Evolutionary conservation across 2,888 invertebrate genomes (phyloP), one percentile per base, ranked within the genome.

Genomic region (Macrophya annulata): DNA sequence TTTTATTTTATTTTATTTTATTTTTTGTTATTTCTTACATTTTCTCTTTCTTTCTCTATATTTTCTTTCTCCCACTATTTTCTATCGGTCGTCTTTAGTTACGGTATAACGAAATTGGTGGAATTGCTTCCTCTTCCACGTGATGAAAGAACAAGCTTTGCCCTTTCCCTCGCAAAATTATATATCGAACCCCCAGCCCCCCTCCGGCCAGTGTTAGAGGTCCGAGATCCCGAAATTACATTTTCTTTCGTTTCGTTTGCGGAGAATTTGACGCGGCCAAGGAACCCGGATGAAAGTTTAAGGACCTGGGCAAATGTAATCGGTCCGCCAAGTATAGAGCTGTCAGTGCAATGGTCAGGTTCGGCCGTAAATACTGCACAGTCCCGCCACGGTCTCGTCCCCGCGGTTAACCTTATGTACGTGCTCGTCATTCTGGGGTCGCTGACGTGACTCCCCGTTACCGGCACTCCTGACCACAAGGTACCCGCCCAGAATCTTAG

Each of bases 331-430:
- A 71, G 83, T 51, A 71, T 68, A 48, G 83, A 83, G 71, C 83
- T 83, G 83, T 83, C 83, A 83, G 83, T 83, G 83, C 83, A 83
- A 83, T 37, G 83, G 83, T 83, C 83, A 83, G 83, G 83, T 71
- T 83, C 83, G 83, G 31, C 71, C 83, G 83, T 83, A 83, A 83
- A 83, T 83, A 83, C 83, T 83, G 83, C 83, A 83, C 31, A 71
- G 83, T 68, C 48, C 83, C 65, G 68, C 71, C 81, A 81, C 81
- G 81, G 62, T 43, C 81, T 59, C 81, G 81, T 81, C 81, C 81
- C 48, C 83, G 83, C 83, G 83, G 83, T 83, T 83, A 83, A 83
- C 83, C 83, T 83, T 48, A 68, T 71, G 68, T 83, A 83, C 83
- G 83, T 83, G 83, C 83, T 71, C 83, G 83, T 83, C 83, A 71